Evolutionary conservation across 1,140 invertebrate species (phyloP).

Genomic region (Hestina assimilis): DNA sequence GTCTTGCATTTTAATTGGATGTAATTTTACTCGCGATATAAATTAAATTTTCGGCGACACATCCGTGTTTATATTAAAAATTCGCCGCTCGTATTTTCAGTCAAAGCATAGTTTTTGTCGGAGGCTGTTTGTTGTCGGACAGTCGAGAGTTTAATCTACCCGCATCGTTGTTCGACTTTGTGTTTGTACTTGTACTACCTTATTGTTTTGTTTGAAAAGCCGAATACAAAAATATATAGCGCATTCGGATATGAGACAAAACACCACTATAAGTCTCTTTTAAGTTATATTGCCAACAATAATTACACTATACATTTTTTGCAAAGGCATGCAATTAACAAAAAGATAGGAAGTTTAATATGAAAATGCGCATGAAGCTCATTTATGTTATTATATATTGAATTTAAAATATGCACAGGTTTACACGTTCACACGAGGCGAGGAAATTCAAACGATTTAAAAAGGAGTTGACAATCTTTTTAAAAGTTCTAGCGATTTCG

Average conservation of each 20-base stretch:
- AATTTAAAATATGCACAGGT: constrained; percentile 3
- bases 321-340: no score
- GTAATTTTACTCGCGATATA: constrained; percentile 14
- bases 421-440: constrained; percentile 6
- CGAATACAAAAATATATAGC: not conserved
- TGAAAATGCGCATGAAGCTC: no score
- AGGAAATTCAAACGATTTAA: constrained; percentile 20
- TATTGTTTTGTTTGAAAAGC: constrained; percentile 14
- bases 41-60: not conserved
- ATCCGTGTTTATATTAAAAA: constrained; percentile 21
- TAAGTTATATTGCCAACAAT: no score
- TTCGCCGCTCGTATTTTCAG: constrained; percentile 12
- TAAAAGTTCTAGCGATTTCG: constrained; percentile 30
- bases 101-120: constrained; percentile 25
- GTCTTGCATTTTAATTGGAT: constrained; percentile 13
- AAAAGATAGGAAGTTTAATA: no score
- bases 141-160: constrained; percentile 27
- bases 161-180: constrained; percentile 29
- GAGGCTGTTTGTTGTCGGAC: constrained; percentile 14
- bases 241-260: not conserved
- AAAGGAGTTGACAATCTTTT: constrained; percentile 28
- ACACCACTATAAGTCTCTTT: no score
- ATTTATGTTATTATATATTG: not conserved
- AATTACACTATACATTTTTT: no score
- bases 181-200: constrained; percentile 22